A percentile compares a stretch with the other conserved stretches of the same genome.
Conservation (phyloP, 2,797 vertebrate species). For the Chaunax sp. region DNA sequence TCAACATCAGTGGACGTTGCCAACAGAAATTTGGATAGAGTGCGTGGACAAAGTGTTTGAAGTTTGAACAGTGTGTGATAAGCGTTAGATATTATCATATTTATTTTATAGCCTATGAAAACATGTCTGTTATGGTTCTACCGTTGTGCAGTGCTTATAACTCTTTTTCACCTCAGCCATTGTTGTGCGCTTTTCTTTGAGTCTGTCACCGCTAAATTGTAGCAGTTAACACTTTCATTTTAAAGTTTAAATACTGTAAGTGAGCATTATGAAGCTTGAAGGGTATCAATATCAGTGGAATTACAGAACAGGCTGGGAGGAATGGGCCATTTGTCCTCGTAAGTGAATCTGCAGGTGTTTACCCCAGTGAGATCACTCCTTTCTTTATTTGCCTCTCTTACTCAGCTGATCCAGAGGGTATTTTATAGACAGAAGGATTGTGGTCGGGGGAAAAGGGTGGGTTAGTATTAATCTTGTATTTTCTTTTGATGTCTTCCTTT, state of each 20-base stretch:
- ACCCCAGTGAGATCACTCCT: slow-evolving; percentile 59
- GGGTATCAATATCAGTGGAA: slow-evolving; percentile 25
- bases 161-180: too few species aligned
- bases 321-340: background rate
- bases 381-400: slow-evolving; percentile 32
- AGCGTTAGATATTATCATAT: background rate
- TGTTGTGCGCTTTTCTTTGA: too few species aligned
- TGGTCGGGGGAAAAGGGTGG: background rate
- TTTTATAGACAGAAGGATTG: slow-evolving; percentile 20
- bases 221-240: background rate
- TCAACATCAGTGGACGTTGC: background rate
- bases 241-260: background rate
- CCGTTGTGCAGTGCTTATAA: background rate
- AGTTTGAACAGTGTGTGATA: background rate
- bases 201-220: too few species aligned
- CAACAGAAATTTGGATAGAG: too few species aligned
- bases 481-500: background rate
- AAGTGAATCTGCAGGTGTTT: slow-evolving; percentile 55
- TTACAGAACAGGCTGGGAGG: slow-evolving; percentile 24
- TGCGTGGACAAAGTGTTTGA: too few species aligned
- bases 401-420: slow-evolving; percentile 24
- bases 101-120: background rate
- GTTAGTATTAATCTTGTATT: background rate
- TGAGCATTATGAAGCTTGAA: background rate
- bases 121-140: background rate